phyloP scores from a whole-genome alignment of 1,140 invertebrate species.

The Caenorhabditis inopinata region DNA sequence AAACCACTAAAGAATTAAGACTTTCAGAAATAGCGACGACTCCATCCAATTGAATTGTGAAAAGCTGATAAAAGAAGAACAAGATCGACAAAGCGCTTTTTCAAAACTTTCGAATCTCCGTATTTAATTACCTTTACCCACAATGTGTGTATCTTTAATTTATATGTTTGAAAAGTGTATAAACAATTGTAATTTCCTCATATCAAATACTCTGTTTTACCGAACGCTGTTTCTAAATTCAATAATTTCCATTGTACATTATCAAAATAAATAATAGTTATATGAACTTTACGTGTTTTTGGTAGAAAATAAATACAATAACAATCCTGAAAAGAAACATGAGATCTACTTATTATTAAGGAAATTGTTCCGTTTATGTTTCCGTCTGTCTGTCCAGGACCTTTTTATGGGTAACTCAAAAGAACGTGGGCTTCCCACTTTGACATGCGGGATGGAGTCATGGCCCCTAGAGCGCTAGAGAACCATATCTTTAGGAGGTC shows the following conservation, averaged over 20 bases:
- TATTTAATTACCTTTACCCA: not conserved
- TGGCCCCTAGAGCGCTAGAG: too few species aligned
- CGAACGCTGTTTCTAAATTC: not conserved
- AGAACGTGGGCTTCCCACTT: too few species aligned
- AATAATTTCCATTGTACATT: not conserved
- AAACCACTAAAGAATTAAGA: conserved; percentile 2
- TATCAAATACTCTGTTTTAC: not conserved
- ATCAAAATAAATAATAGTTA: not conserved
- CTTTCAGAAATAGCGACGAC: conserved; percentile 7
- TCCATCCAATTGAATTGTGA: conserved; percentile 1
- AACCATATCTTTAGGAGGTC: too few species aligned
- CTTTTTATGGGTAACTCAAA: too few species aligned
- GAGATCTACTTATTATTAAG: too few species aligned
- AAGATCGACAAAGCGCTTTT: conserved; percentile 12
- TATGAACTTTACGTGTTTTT: not conserved
- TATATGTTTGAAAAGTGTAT: not conserved
- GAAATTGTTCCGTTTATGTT: too few species aligned
- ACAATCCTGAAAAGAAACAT: too few species aligned
- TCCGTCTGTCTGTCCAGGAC: too few species aligned
- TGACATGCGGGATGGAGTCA: too few species aligned
- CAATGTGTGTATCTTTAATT: conserved; percentile 15
- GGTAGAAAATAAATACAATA: too few species aligned
- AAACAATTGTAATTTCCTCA: not conserved
- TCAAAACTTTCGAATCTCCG: not conserved
- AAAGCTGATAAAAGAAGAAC: conserved; percentile 3